Evolutionary conservation across 2,113 vertebrate genomes (phyloP), one percentile per base, ranked within the genome.

Genomic region (Corythornis vintsioides): DNA sequence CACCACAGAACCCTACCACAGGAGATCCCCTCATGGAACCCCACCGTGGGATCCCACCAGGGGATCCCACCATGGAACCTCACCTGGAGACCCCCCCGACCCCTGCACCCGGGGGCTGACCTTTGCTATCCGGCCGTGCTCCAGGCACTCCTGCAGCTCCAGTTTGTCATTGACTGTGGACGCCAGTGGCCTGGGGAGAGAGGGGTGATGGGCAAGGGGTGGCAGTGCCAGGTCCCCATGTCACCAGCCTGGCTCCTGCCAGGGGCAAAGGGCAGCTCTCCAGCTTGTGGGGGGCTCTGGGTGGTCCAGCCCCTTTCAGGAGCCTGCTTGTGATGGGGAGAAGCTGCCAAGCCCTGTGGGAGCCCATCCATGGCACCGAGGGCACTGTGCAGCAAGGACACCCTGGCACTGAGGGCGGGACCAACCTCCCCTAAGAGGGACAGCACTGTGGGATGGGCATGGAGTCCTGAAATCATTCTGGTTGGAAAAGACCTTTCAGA

Each of bases 101-200:
- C 40, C 53, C 79, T 4, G 1, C 6, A 3, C 16, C 2, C 6
- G 8, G 17, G 20, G 29, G 50, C 60, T 97, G 94, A 99, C 99
- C 98, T 99, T 99, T n/a, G 99, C 99, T 96, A 98, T 99, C 94
- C 99, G 97, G 96, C 99, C 99, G 12, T 99, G 99, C 88, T 99
- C 99, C 97, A 99, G 97, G 95, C 99, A 99, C 95, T 98, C 98
- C 96, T 99, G 99, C 81, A 99, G 98, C 94, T 99, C 99, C 98
- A 99, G 97, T 96, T 97, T 98, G 94, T 99, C 99, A 9, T 96
- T 98, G 97, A 96, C 97, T 82, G 98, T 99, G 79, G 99, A 99
- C 1, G 97, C 97, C 89, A 99, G 96, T 2, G 99, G 99, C 98
- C 99, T 99, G 88, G 92, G 21, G 59, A 72, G 22, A 89, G 66